phyloP scores from a whole-genome alignment of 1,140 invertebrate genomes.

The Cryptotermes secundus region DNA sequence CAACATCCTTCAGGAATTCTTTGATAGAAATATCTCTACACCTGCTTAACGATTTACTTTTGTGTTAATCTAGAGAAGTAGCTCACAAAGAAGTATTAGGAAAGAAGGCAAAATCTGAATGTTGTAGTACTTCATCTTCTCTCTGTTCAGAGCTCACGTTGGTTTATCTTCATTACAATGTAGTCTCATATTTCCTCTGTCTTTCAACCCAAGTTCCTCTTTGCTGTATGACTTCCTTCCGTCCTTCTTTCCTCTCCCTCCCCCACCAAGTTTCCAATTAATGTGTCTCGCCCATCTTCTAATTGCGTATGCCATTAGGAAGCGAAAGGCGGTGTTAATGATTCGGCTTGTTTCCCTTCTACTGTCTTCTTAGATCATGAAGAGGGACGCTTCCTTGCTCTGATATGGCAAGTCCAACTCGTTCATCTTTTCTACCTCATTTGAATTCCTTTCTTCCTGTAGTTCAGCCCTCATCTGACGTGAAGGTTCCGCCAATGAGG shows the following conservation, averaged over 20 bases:
- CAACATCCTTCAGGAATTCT: too few species aligned
- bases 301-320: constrained; percentile 15
- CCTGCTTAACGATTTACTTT: too few species aligned
- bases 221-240: background rate
- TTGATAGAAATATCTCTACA: too few species aligned
- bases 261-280: background rate
- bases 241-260: background rate
- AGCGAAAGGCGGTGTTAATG: background rate
- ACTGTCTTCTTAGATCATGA: background rate
- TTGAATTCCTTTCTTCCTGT: background rate
- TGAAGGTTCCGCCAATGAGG: background rate
- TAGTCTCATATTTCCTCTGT: background rate
- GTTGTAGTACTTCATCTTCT: background rate
- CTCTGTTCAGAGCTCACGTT: background rate
- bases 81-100: background rate
- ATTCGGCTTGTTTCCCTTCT: background rate
- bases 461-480: background rate
- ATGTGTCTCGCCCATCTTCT: constrained; percentile 11
- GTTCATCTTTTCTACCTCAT: background rate
- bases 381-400: background rate
- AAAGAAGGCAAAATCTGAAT: background rate
- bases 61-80: background rate
- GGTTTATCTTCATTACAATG: background rate
- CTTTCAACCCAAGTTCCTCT: background rate
- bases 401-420: background rate